Base-by-base conservation (phyloP, 1,140 invertebrate genomes). In the Sarcophaga peregrina region DNA sequence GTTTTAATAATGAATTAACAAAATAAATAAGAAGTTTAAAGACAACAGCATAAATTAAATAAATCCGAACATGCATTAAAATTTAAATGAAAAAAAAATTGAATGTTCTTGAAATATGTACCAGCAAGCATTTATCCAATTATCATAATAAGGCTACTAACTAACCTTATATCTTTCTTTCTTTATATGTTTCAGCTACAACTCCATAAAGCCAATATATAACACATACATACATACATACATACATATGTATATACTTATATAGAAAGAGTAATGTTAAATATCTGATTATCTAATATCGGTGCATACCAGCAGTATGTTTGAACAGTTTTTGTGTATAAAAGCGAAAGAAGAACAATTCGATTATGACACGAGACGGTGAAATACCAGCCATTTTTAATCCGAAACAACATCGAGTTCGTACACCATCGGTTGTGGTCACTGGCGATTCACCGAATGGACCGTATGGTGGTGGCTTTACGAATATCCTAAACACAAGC, bases 321-420 rank as follows among this genome's bases (percentile, higher is more conserved):
- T 54, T 78, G 82, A 46, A 48, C 75, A 46, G 45, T 78, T 37
- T 45, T 82, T 78, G 37, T 17, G 47, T 58, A 52, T 11, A n/a
- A 13, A 73, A 48, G 17, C 17, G 17, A 73, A 20, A n/a, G n/a
- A 50, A 37, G 68, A 83, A 81, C 86, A 85, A 85, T 84, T 20
- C 15, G 7, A 88, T 86, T 20, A 90, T 90, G 89, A 90, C 89
- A 82, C 87, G 93, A 85, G 93, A 94, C 91, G 93, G 93, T 83
- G 94, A 95, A 89, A 93, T 95, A 89, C 93, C 94, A 80, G 95
- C 94, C 84, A 95, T 95, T 86, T 95, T 95, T 87, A 95, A 95
- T 91, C 94, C 95, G 48, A 93, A 94, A 87, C 91, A 78, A 25
- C 75, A 78, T 78, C 91, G 94, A 83, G 94, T 93, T 82, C 92